phyloP scores from a whole-genome alignment of 2,797 vertebrate species.

The Hozukius guyotensis region DNA sequence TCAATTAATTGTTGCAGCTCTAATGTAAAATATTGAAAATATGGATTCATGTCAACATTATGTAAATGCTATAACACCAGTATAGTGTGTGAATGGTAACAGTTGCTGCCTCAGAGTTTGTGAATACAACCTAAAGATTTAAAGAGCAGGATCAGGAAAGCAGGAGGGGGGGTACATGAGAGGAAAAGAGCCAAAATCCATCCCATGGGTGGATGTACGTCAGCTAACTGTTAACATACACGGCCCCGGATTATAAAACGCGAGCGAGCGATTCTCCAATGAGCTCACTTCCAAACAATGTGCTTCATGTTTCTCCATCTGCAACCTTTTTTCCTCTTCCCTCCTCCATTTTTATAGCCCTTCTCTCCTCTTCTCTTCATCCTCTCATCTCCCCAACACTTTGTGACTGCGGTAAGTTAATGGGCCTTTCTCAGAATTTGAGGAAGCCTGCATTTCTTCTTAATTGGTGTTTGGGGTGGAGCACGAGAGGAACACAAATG shows the following conservation, averaged over 20 bases:
- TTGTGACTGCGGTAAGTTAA: slow-evolving; percentile 69
- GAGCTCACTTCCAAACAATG: slow-evolving; percentile 86
- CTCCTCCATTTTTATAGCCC: slow-evolving; percentile 66
- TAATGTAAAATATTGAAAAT: background rate
- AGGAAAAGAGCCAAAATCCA: slow-evolving; percentile 51
- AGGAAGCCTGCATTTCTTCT: slow-evolving; percentile 71
- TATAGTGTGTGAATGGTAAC: background rate
- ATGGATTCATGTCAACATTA: background rate
- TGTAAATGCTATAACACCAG: background rate
- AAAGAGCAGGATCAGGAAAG: slow-evolving; percentile 45
- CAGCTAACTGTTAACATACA: slow-evolving; percentile 83
- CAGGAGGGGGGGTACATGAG: slow-evolving; percentile 23
- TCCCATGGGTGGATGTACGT: slow-evolving; percentile 72
- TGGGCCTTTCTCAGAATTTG: slow-evolving; percentile 56
- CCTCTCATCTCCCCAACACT: slow-evolving; percentile 67
- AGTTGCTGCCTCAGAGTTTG: background rate
- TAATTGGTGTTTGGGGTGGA: slow-evolving; percentile 68
- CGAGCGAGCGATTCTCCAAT: slow-evolving; percentile 78
- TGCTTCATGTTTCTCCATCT: slow-evolving; percentile 87
- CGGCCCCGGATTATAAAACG: slow-evolving; percentile 81
- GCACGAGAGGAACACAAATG: slow-evolving; percentile 62
- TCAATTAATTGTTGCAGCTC: no score
- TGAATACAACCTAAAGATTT: slow-evolving; percentile 40
- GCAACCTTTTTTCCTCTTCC: slow-evolving; percentile 75
- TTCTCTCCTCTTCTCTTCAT: slow-evolving; percentile 54